phyloP scores from a whole-genome alignment of 2,797 vertebrate species.

The Myioborus melanocephalus region DNA sequence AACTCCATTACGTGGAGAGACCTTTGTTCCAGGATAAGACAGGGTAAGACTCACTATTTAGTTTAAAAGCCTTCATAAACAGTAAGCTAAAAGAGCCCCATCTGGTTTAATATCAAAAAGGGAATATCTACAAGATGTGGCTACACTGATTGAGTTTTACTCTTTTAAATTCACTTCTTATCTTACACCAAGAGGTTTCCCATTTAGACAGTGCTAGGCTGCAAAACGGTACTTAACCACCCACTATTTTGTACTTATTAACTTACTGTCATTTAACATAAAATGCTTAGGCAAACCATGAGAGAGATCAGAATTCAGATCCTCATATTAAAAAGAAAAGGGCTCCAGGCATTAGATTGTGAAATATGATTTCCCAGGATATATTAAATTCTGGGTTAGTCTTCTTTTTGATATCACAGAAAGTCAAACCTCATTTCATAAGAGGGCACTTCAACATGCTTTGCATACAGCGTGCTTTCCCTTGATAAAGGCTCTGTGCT shows the following conservation, averaged over 20 bases:
- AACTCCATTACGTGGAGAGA: background rate
- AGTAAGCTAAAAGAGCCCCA: background rate
- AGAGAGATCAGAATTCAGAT: slow-evolving; percentile 59
- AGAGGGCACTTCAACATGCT: background rate
- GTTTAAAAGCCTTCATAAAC: background rate
- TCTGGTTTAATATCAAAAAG: background rate
- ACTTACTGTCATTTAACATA: slow-evolving; percentile 27
- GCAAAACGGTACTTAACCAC: slow-evolving; percentile 20
- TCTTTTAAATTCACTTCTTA: background rate
- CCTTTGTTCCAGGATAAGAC: background rate
- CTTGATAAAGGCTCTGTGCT: slow-evolving; percentile 21
- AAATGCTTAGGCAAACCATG: slow-evolving; percentile 57
- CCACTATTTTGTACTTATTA: slow-evolving; percentile 43
- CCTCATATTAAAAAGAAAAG: slow-evolving; percentile 44
- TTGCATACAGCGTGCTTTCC: slow-evolving; percentile 28
- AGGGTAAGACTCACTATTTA: background rate
- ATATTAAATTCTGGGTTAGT: slow-evolving; percentile 57
- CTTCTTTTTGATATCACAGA: slow-evolving; percentile 55
- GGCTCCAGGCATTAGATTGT: slow-evolving; percentile 47
- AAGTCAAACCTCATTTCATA: slow-evolving; percentile 47
- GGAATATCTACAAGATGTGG: slow-evolving; percentile 11
- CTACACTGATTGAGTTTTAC: slow-evolving; percentile 11
- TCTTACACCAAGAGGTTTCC: slow-evolving; percentile 30
- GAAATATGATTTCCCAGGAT: slow-evolving; percentile 59
- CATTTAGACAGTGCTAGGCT: slow-evolving; percentile 5